A percentile compares a stretch with the other conserved stretches of the same genome.
phyloP scores from a whole-genome alignment of 2,888 invertebrate genomes.

The Cordilura impudica region DNA sequence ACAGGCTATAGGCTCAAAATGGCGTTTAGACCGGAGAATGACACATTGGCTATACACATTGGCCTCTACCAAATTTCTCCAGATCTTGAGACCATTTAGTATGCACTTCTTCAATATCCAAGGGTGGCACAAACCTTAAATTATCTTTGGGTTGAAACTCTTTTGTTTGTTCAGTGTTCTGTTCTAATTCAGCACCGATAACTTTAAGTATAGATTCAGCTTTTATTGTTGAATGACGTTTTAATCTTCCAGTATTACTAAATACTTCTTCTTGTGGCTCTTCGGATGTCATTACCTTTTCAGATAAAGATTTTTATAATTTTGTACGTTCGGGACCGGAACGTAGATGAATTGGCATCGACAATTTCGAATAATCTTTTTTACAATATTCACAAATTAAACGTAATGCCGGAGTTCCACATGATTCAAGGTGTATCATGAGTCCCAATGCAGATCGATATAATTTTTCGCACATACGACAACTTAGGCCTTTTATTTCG shows the following conservation, averaged over 20 bases:
- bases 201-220: conserved; percentile 73
- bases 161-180: neutral
- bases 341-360: conserved; percentile 66
- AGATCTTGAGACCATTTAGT: conserved; percentile 66
- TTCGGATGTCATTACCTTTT: neutral
- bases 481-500: conserved; percentile 64
- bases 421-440: conserved; percentile 71
- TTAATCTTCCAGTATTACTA: conserved; percentile 72
- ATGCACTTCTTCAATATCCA: neutral
- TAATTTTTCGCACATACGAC: conserved; percentile 71
- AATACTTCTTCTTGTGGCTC: conserved; percentile 52
- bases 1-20: too few relatives aligned
- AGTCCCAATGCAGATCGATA: conserved; percentile 71
- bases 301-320: neutral
- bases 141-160: conserved; percentile 16
- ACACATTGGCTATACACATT: too few relatives aligned
- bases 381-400: conserved; percentile 70
- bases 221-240: conserved; percentile 74
- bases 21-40: too few relatives aligned
- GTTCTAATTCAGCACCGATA: conserved; percentile 65
- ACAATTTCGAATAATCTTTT: conserved; percentile 63
- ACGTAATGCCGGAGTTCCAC: conserved; percentile 67
- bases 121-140: conserved; percentile 22
- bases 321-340: conserved; percentile 64
- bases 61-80: conserved; percentile 65